Evolutionary conservation across 2,113 vertebrate genomes (phyloP).

Genomic region (Tetrao urogallus): DNA sequence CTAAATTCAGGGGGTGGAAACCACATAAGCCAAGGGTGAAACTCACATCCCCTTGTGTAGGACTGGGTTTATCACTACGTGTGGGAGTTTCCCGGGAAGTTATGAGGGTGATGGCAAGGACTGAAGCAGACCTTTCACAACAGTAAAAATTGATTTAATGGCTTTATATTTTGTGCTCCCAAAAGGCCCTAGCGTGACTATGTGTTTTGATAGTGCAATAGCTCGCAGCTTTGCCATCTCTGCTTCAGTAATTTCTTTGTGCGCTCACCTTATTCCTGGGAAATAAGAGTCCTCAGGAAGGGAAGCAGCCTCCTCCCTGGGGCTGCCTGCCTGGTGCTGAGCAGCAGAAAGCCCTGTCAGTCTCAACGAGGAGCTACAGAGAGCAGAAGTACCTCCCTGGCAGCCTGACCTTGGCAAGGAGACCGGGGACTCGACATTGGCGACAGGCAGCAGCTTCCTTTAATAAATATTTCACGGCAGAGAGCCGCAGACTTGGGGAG

Average conservation of each 20-base stretch:
- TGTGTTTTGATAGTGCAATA: background rate
- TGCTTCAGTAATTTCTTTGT: background rate
- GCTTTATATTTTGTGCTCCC: background rate
- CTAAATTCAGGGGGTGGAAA: background rate
- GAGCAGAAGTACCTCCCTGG: background rate
- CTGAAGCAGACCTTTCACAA: background rate
- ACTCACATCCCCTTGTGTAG: background rate
- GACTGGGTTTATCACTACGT: background rate
- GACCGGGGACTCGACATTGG: constrained; percentile 18
- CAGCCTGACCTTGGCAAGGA: constrained; percentile 66
- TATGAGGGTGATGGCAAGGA: background rate
- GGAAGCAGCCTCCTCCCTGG: background rate
- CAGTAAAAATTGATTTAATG: background rate
- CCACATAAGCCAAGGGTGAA: background rate
- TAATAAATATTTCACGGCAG: constrained; percentile 69
- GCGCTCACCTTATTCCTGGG: background rate
- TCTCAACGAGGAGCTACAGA: background rate
- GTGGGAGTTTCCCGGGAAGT: background rate
- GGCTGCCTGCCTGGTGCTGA: background rate
- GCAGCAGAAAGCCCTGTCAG: background rate
- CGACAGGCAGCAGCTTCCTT: constrained; percentile 19
- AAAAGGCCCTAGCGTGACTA: background rate
- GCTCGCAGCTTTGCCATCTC: background rate
- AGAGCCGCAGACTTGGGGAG: constrained; percentile 41
- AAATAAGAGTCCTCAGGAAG: background rate